Evolutionary conservation across 2,113 vertebrate species (phyloP).

Genomic region (Cricetomys ansorgei): DNA sequence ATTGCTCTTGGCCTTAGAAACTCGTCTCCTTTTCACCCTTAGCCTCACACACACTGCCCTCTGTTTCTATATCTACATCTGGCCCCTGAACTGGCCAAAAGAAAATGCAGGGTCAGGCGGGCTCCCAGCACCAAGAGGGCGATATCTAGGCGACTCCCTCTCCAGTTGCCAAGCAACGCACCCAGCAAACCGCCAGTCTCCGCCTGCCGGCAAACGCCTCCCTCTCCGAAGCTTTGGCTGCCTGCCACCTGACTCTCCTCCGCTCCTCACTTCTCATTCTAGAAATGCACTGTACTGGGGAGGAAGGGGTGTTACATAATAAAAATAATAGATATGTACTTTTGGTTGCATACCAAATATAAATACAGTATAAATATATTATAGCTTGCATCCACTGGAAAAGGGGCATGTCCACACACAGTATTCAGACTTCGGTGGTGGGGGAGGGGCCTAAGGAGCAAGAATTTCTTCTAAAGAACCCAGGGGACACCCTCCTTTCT

Average conservation of each 20-base stretch:
- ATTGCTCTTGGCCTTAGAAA: constrained; percentile 6
- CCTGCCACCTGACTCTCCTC: constrained; percentile 62
- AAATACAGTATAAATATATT: background rate
- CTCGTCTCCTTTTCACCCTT: background rate
- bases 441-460: background rate
- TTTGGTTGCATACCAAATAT: background rate
- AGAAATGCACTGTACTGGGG: constrained; percentile 77
- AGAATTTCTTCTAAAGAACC: background rate
- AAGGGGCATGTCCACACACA: background rate
- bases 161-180: constrained; percentile 85
- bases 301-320: background rate
- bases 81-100: constrained; percentile 65
- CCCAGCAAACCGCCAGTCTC: constrained; percentile 83
- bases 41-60: background rate
- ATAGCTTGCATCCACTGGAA: background rate
- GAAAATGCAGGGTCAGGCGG: constrained; percentile 69
- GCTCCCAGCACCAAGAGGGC: background rate
- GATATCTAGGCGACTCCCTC: constrained; percentile 42
- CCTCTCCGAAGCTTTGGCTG: constrained; percentile 75
- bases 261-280: constrained; percentile 70
- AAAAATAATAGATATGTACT: background rate
- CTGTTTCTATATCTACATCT: constrained; percentile 36
- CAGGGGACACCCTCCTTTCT: background rate
- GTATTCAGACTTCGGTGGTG: background rate
- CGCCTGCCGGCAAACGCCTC: background rate